Percentiles rank a stretch among this genome's conserved stretches.
Evolutionary conservation across 2,797 vertebrate genomes (phyloP).

Genomic region (Naso thynnoides): DNA sequence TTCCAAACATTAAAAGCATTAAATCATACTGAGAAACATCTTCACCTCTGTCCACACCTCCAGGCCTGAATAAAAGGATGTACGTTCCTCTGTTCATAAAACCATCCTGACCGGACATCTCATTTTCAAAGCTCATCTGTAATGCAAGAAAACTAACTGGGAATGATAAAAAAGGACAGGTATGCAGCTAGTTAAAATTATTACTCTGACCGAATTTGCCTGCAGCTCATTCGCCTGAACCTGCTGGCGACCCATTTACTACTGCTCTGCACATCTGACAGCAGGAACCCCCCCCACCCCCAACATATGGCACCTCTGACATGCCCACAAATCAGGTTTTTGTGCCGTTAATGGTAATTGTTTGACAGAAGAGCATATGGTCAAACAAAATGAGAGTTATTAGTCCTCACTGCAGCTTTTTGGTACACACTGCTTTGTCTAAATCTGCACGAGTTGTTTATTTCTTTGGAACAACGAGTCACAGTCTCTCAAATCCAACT

Average conservation of each 20-base stretch:
- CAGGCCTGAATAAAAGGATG: background rate
- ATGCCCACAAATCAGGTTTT: constrained; percentile 52
- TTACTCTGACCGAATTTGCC: constrained; percentile 17
- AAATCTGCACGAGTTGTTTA: constrained; percentile 15
- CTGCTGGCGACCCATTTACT: constrained; percentile 59
- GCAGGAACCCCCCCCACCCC: constrained; percentile 24
- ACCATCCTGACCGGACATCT: background rate
- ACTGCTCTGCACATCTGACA: constrained; percentile 59
- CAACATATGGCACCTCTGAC: constrained; percentile 63
- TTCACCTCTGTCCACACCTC: background rate
- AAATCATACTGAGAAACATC: background rate
- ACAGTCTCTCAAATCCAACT: constrained; percentile 40
- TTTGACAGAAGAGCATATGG: constrained; percentile 58
- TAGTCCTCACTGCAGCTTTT: constrained; percentile 29
- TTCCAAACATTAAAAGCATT: background rate
- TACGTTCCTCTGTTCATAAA: background rate
- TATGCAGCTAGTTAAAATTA: constrained; percentile 10
- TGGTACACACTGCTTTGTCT: background rate
- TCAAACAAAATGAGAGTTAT: constrained; percentile 29
- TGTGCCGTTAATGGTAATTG: constrained; percentile 53
- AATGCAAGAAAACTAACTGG: background rate
- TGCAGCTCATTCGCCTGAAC: constrained; percentile 34
- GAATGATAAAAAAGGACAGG: background rate
- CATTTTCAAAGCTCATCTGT: background rate
- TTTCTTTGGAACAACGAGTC: constrained; percentile 17